phyloP scores from a whole-genome alignment of 2,113 vertebrate species.

The Microcebus jonahi region DNA sequence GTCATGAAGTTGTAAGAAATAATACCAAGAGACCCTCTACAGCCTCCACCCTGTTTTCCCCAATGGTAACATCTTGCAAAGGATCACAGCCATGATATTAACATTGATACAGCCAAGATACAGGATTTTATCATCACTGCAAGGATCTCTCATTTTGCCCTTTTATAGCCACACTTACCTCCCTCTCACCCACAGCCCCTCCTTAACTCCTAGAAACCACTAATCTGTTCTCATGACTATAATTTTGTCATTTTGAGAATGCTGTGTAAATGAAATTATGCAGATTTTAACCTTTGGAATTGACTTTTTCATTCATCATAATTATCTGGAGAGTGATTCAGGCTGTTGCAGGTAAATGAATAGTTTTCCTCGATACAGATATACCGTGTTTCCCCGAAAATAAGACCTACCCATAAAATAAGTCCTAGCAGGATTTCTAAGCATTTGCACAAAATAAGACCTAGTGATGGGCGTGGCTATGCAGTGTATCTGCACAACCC shows the following conservation, averaged over 20 bases:
- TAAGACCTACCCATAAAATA: too few relatives aligned
- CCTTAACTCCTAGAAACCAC: not conserved
- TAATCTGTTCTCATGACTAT: not conserved
- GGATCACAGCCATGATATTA: not conserved
- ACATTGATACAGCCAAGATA: too few relatives aligned
- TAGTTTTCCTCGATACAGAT: not conserved
- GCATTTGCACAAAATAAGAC: too few relatives aligned
- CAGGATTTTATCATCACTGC: not conserved
- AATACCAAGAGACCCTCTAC: not conserved
- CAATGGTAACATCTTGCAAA: not conserved
- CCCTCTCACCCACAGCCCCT: not conserved
- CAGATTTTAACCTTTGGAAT: not conserved
- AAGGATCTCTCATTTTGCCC: not conserved
- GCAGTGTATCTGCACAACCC: too few relatives aligned
- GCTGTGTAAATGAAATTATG: not conserved
- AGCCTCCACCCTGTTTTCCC: not conserved
- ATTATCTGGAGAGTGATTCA: not conserved
- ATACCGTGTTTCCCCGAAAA: too few relatives aligned
- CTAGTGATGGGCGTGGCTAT: too few relatives aligned
- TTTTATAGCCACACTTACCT: not conserved
- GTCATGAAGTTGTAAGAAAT: not conserved
- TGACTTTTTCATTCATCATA: not conserved
- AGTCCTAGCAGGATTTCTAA: too few relatives aligned
- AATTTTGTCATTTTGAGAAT: not conserved
- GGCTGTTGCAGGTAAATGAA: not conserved